Conservation (phyloP, 2,113 vertebrate species). For the Prionailurus bengalensis region DNA sequence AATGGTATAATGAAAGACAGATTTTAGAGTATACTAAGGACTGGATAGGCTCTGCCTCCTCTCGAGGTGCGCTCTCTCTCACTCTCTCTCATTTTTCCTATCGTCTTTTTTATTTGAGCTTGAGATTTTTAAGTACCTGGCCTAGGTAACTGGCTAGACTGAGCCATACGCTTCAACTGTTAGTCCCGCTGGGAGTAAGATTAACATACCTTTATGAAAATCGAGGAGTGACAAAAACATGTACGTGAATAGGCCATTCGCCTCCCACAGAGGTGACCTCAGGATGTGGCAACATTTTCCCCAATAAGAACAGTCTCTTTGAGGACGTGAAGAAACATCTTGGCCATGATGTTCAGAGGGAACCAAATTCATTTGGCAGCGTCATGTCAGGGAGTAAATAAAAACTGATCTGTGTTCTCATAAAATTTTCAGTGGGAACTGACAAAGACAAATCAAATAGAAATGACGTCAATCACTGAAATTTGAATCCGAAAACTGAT, state of each 20-base stretch:
- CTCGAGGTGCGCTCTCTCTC: background rate
- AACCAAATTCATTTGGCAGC: background rate
- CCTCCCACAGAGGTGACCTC: background rate
- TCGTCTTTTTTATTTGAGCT: background rate
- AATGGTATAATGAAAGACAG: conserved; percentile 15
- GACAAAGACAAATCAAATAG: background rate
- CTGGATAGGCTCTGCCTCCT: background rate
- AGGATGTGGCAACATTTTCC: background rate
- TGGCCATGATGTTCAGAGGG: background rate
- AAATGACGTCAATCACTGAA: conserved; percentile 15
- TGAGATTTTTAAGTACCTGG: conserved; percentile 17
- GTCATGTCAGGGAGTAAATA: background rate
- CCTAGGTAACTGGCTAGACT: background rate
- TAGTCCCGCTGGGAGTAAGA: background rate
- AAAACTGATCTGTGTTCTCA: background rate
- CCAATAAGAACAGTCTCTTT: background rate
- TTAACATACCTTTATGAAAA: background rate
- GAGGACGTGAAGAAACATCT: background rate
- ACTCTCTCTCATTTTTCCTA: background rate
- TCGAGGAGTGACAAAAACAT: background rate
- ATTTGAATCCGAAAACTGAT: conserved; percentile 26
- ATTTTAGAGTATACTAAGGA: background rate
- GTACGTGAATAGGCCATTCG: background rate
- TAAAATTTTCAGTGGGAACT: conserved; percentile 12
- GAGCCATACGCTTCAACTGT: background rate